Percentiles rank a stretch among this genome's conserved stretches.
phyloP scores from a whole-genome alignment of 2,113 vertebrate species.

The Ardeotis arabs region DNA sequence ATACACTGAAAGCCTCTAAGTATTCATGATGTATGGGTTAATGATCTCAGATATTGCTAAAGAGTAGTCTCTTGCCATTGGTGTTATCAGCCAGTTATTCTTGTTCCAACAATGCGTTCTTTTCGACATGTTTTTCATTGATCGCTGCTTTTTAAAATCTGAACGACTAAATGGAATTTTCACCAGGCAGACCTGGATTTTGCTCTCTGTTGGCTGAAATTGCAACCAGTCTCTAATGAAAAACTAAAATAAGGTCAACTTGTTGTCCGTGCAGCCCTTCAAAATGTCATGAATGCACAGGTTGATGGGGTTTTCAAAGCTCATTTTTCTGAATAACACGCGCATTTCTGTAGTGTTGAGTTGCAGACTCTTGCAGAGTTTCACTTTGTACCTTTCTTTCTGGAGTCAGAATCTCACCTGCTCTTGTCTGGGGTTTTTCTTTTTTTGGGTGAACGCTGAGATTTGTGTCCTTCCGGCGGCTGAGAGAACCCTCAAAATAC shows the following conservation, averaged over 20 bases:
- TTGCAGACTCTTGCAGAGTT: not conserved
- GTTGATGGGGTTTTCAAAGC: not conserved
- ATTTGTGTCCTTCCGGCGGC: not conserved
- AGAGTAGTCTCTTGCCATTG: not conserved
- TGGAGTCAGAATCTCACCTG: not conserved
- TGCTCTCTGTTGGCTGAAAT: not conserved
- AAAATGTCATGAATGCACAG: fast-evolving
- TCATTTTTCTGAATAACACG: not conserved
- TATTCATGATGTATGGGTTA: not conserved
- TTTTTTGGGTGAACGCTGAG: not conserved
- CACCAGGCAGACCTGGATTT: not conserved
- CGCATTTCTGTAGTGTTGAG: fast-evolving
- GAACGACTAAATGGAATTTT: not conserved
- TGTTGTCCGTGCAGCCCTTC: not conserved
- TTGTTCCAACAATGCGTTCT: not conserved
- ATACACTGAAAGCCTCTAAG: not conserved
- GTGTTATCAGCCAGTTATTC: not conserved
- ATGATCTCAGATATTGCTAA: not conserved
- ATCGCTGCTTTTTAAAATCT: not conserved
- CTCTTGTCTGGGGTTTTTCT: not conserved
- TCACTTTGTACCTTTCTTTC: not conserved
- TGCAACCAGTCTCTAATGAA: not conserved
- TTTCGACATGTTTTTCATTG: not conserved
- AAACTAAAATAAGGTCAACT: not conserved
- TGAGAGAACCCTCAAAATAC: not conserved